These are phyloP conservation scores for Amphiura filiformis DNA, from an alignment of 35 echinoderm and acorn worm species.

Conservation along the genomic window DNA sequence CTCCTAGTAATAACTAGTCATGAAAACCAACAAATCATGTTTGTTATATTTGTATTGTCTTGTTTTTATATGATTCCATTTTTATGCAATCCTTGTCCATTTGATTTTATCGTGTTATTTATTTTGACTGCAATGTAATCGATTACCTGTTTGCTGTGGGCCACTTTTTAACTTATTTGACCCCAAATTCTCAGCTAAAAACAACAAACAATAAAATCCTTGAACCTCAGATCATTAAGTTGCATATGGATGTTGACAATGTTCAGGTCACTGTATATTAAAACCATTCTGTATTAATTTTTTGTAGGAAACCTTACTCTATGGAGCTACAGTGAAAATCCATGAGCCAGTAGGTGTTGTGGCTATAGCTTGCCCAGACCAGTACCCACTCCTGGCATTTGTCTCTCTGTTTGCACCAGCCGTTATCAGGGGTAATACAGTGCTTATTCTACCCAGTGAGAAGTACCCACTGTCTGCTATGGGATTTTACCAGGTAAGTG, in stretches of 20 bases:
- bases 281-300: background rate
- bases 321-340: constrained; percentile 94
- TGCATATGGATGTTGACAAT: background rate
- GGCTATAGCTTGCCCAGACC: constrained; percentile 79
- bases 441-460: constrained; percentile 79
- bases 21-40: too few species aligned
- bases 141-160: too few species aligned
- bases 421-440: constrained; percentile 81
- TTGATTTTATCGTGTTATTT: too few species aligned
- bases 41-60: too few species aligned
- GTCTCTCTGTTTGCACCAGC: constrained; percentile 95
- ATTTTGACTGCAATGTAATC: too few species aligned
- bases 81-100: too few species aligned
- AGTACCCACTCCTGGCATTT: constrained; percentile 76
- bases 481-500: constrained; percentile 90
- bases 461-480: constrained; percentile 77
- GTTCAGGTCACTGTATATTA: background rate
- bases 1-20: too few species aligned
- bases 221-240: background rate
- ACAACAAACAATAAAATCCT: background rate
- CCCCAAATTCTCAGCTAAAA: too few species aligned
- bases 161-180: too few species aligned
- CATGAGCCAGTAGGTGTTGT: constrained; percentile 91
- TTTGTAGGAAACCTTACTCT: constrained; percentile 77
- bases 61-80: too few species aligned